Evolutionary conservation across 2,888 invertebrate genomes (phyloP).

Genomic region (Eupithecia tripunctaria): DNA sequence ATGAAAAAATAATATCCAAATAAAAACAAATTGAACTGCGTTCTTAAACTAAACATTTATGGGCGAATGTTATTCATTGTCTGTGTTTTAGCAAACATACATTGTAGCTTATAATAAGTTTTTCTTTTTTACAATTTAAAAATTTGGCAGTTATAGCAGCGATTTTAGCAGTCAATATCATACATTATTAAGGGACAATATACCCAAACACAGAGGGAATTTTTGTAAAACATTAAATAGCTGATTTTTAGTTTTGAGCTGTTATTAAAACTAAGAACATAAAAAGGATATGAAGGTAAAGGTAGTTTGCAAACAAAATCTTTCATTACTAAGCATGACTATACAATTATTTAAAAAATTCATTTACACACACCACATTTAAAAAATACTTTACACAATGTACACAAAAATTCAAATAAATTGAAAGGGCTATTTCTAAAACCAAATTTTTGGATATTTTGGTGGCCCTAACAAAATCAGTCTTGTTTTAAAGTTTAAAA

Average conservation of each 20-base stretch:
- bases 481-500: slow-evolving; percentile 38
- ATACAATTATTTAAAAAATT: background rate
- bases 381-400: slow-evolving; percentile 11
- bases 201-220: background rate
- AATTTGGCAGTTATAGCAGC: slow-evolving; percentile 15
- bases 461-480: slow-evolving; percentile 43
- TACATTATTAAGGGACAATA: background rate
- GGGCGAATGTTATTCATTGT: slow-evolving; percentile 18
- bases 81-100: slow-evolving; percentile 16
- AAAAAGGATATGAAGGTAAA: background rate
- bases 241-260: background rate
- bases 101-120: background rate
- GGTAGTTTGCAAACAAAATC: background rate
- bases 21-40: slow-evolving; percentile 21
- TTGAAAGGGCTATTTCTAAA: background rate
- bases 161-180: slow-evolving; percentile 5
- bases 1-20: slow-evolving; percentile 29
- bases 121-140: background rate
- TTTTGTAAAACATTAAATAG: background rate
- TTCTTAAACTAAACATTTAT: slow-evolving; percentile 16
- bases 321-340: background rate
- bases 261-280: background rate
- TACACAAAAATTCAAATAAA: slow-evolving; percentile 9
- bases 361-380: background rate
- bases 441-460: background rate